A percentile compares a stretch with the other conserved stretches of the same genome.
These are phyloP conservation scores for Microctenopoma lineatum DNA, from an alignment of 2,797 vertebrate species.

Conservation along the genomic window DNA sequence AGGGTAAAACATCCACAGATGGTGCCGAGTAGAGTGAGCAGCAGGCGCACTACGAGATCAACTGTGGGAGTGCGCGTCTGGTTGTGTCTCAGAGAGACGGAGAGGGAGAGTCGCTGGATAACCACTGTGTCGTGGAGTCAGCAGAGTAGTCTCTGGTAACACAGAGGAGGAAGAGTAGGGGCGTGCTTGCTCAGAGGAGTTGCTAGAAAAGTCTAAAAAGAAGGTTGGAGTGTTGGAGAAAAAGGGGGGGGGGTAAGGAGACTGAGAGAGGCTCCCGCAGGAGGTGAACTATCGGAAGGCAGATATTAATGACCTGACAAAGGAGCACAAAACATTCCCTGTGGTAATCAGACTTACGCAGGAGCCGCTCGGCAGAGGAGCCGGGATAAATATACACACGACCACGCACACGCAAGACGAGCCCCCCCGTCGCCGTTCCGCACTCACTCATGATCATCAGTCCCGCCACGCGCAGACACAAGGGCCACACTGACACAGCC, in stretches of 20 bases:
- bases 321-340: slow-evolving; percentile 57
- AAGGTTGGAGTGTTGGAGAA: slow-evolving; percentile 39
- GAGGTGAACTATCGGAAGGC: slow-evolving; percentile 72
- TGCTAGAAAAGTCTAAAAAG: slow-evolving; percentile 58
- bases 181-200: slow-evolving; percentile 50
- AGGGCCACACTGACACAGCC: slow-evolving; percentile 68
- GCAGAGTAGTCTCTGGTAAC: slow-evolving; percentile 42
- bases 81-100: slow-evolving; percentile 57
- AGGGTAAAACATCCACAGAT: slow-evolving; percentile 87
- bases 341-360: slow-evolving; percentile 53
- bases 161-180: slow-evolving; percentile 32
- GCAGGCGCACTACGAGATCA: slow-evolving; percentile 75
- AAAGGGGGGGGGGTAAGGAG: slow-evolving; percentile 28
- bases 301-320: slow-evolving; percentile 79
- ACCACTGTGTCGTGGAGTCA: slow-evolving; percentile 54
- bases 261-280: slow-evolving; percentile 33
- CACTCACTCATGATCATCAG: slow-evolving; percentile 68
- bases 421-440: slow-evolving; percentile 36
- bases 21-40: slow-evolving; percentile 81
- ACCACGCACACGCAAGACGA: slow-evolving; percentile 20
- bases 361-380: slow-evolving; percentile 45
- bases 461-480: slow-evolving; percentile 43
- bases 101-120: slow-evolving; percentile 46
- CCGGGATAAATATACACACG: slow-evolving; percentile 30
- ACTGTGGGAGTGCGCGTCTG: slow-evolving; percentile 73